Evolutionary conservation across 2,113 vertebrate species (phyloP).

Genomic region (Neolamprologus modestus): DNA sequence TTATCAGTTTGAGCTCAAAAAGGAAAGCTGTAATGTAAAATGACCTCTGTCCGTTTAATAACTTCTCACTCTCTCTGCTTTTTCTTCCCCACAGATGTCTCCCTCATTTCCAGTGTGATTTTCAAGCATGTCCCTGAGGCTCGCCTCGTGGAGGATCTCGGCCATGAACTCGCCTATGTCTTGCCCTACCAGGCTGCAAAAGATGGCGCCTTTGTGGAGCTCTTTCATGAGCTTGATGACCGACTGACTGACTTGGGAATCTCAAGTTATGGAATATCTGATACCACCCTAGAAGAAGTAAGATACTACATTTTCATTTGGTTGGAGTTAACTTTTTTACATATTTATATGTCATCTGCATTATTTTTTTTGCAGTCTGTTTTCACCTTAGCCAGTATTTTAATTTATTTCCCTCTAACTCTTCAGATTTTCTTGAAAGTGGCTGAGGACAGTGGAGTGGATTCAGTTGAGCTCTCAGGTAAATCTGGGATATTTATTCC

Average conservation of each 20-base stretch:
- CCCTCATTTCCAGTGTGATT: constrained; percentile 92
- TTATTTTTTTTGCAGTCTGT: background rate
- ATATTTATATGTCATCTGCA: background rate
- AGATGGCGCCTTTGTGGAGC: constrained; percentile 92
- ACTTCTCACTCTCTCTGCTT: background rate
- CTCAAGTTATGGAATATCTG: constrained; percentile 96
- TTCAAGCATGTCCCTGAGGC: constrained; percentile 89
- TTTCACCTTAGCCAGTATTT: background rate
- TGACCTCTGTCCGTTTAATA: rapidly evolving
- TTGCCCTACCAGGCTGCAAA: constrained; percentile 92
- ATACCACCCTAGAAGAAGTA: constrained; percentile 96
- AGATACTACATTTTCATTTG: background rate
- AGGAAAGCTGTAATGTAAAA: background rate
- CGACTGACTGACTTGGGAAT: constrained; percentile 90
- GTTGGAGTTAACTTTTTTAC: background rate
- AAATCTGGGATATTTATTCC: background rate
- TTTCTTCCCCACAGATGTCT: constrained; percentile 77
- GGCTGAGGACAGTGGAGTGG: constrained; percentile 91
- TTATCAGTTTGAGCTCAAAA: background rate
- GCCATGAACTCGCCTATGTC: constrained; percentile 91
- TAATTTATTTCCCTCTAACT: background rate
- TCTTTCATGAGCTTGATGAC: constrained; percentile 97
- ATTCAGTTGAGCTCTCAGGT: constrained; percentile 92
- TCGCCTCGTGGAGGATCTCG: constrained; percentile 92
- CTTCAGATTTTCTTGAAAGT: constrained; percentile 96